A percentile compares a stretch with the other conserved stretches of the same genome.
phyloP scores from a whole-genome alignment of 2,113 vertebrate species.

The Cichladusa arquata region DNA sequence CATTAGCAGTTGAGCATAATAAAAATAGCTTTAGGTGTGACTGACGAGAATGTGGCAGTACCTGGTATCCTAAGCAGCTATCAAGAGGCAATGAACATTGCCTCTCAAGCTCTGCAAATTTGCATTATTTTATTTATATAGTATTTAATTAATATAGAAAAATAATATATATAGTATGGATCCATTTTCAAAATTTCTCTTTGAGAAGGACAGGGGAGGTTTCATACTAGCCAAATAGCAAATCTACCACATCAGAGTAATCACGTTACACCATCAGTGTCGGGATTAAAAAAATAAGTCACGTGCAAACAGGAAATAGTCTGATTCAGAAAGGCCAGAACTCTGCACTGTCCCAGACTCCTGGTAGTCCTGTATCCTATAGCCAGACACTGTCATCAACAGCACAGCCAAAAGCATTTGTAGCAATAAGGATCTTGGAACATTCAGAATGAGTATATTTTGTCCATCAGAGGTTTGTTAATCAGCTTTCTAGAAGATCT shows the following conservation, averaged over 20 bases:
- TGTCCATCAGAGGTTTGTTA: neutral
- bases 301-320: neutral
- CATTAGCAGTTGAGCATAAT: neutral
- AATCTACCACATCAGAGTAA: neutral
- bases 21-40: neutral
- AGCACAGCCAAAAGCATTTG: neutral
- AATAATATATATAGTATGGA: neutral
- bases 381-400: neutral
- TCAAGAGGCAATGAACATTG: neutral
- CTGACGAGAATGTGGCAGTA: neutral
- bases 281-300: neutral
- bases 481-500: neutral
- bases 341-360: neutral
- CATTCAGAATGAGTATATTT: neutral
- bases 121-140: neutral
- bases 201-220: neutral
- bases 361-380: neutral
- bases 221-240: neutral
- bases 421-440: neutral
- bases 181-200: neutral
- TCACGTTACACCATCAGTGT: neutral
- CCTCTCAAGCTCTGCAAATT: neutral
- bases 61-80: neutral
- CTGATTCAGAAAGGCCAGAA: neutral
- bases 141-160: neutral